Percentiles rank a stretch among this genome's conserved stretches.
phyloP scores from a whole-genome alignment of 2,797 vertebrate species.

The Lycodopsis pacificus region DNA sequence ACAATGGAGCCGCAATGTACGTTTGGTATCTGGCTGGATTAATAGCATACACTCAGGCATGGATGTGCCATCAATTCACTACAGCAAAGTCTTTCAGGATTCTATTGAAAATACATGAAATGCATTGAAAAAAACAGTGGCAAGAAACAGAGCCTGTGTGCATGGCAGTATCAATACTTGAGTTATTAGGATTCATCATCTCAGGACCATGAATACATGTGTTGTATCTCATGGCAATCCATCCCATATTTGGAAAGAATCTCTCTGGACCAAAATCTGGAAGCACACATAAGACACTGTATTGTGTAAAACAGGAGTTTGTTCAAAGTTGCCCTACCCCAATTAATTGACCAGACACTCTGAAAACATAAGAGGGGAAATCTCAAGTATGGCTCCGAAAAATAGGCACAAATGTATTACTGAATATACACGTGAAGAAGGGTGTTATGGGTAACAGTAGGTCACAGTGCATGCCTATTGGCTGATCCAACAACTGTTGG shows the following conservation, averaged over 20 bases:
- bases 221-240: neutral
- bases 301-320: neutral
- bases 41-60: neutral
- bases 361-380: neutral
- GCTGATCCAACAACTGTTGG: neutral
- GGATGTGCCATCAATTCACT: neutral
- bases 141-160: neutral
- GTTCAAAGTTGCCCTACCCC: neutral
- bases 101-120: neutral
- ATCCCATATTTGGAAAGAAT: neutral
- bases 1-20: constrained; percentile 3
- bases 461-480: neutral
- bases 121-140: neutral
- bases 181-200: neutral
- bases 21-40: constrained; percentile 8
- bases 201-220: neutral
- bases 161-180: neutral
- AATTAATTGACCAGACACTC: neutral
- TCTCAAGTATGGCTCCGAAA: neutral
- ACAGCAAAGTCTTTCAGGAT: neutral
- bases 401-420: neutral
- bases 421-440: no score
- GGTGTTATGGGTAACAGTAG: no score
- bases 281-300: neutral
- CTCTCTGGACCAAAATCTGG: neutral